phyloP scores from a whole-genome alignment of 2,113 vertebrate genomes.

The Psilopogon haemacephalus region DNA sequence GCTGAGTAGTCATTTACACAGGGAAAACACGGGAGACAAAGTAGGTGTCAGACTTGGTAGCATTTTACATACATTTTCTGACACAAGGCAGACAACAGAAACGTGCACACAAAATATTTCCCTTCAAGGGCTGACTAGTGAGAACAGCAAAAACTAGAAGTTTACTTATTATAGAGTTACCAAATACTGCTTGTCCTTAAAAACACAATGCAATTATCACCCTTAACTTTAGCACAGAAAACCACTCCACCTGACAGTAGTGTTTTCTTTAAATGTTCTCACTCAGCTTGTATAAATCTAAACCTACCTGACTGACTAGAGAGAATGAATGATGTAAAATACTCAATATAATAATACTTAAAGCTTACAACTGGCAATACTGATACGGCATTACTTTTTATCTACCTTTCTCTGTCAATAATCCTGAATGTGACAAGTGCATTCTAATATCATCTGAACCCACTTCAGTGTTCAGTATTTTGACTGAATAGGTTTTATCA shows the following conservation, averaged over 20 bases:
- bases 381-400: background rate
- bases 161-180: background rate
- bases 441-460: background rate
- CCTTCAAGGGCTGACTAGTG: background rate
- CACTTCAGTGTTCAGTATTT: background rate
- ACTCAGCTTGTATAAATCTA: background rate
- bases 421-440: background rate
- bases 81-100: constrained; percentile 58
- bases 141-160: background rate
- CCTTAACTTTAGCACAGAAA: background rate
- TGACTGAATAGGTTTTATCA: background rate
- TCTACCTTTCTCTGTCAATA: background rate
- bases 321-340: background rate
- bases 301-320: background rate
- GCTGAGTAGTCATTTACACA: constrained; percentile 24
- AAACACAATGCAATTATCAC: background rate
- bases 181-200: background rate
- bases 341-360: background rate
- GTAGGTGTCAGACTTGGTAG: constrained; percentile 60
- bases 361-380: background rate
- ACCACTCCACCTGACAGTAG: background rate
- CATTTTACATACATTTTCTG: constrained; percentile 52
- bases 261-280: background rate
- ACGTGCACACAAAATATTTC: constrained; percentile 41
- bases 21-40: constrained; percentile 53